Percentiles rank a stretch among this genome's conserved stretches.
Conservation (phyloP, 2,888 invertebrate genomes). For the Drosophila stalkeri region DNA sequence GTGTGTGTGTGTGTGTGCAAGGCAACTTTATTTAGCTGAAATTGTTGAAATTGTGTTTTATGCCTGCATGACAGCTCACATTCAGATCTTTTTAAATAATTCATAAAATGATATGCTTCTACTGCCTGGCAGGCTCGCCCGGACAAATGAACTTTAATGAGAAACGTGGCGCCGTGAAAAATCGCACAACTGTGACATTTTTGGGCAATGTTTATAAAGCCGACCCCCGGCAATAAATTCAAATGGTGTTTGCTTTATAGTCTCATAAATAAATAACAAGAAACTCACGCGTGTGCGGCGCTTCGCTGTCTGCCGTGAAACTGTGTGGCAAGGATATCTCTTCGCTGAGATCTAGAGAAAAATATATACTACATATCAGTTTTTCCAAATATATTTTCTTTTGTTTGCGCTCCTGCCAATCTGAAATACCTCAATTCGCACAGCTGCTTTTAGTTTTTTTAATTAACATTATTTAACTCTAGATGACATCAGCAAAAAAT, state of each 20-base stretch:
- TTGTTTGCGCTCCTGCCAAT: slow-evolving; percentile 1
- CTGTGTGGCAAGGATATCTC: slow-evolving; percentile 20
- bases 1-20: neutral
- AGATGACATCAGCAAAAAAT: slow-evolving; percentile 57
- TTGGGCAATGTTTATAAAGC: slow-evolving; percentile 2
- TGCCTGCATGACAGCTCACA: slow-evolving; percentile 20
- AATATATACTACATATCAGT: slow-evolving; percentile 4
- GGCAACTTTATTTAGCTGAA: neutral
- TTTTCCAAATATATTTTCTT: neutral
- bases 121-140: neutral
- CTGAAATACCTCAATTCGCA: slow-evolving; percentile 3
- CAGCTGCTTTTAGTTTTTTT: slow-evolving; percentile 49
- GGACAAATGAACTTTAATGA: slow-evolving; percentile 37
- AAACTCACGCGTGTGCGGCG: neutral
- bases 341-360: slow-evolving; percentile 34
- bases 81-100: slow-evolving; percentile 53
- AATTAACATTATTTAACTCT: slow-evolving; percentile 57
- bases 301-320: slow-evolving; percentile 24
- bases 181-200: slow-evolving; percentile 16
- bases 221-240: slow-evolving; percentile 22
- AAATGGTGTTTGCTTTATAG: neutral
- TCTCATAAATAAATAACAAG: slow-evolving; percentile 32
- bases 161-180: slow-evolving; percentile 10
- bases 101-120: slow-evolving; percentile 41
- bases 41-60: neutral